Evolutionary conservation across 2,797 vertebrate genomes (phyloP).

Genomic region (Acanthurus tractus): DNA sequence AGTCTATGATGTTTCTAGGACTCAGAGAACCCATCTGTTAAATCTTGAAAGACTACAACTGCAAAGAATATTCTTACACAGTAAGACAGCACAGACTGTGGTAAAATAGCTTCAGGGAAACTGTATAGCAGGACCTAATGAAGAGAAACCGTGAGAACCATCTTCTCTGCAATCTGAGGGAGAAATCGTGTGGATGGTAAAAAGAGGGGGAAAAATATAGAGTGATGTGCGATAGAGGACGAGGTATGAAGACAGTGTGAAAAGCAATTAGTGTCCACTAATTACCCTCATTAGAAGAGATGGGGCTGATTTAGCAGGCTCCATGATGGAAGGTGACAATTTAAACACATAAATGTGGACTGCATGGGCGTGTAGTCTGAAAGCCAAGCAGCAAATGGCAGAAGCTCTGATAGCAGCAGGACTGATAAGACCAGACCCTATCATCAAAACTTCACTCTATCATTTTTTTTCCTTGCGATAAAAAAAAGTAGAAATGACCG

Average conservation of each 20-base stretch:
- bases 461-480: slow-evolving; percentile 47
- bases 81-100: slow-evolving; percentile 3
- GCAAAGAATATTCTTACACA: slow-evolving; percentile 7
- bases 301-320: slow-evolving; percentile 53
- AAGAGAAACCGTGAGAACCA: slow-evolving; percentile 49
- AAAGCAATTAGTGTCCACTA: slow-evolving; percentile 77
- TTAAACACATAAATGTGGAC: slow-evolving; percentile 45
- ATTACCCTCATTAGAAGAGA: slow-evolving; percentile 79
- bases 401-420: slow-evolving; percentile 60
- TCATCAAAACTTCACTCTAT: slow-evolving; percentile 57
- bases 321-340: slow-evolving; percentile 42
- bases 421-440: slow-evolving; percentile 62
- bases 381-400: slow-evolving; percentile 28
- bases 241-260: slow-evolving; percentile 56
- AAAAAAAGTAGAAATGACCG: slow-evolving; percentile 26
- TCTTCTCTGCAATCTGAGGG: slow-evolving; percentile 22
- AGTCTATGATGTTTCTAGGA: slow-evolving; percentile 42
- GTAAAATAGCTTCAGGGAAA: slow-evolving; percentile 38
- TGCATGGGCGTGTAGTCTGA: slow-evolving; percentile 33
- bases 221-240: slow-evolving; percentile 25
- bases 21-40: slow-evolving; percentile 48
- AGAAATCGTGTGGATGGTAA: slow-evolving; percentile 33
- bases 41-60: slow-evolving; percentile 34
- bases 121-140: slow-evolving; percentile 38
- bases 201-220: slow-evolving; percentile 40